These are phyloP conservation scores for Sylvia atricapilla DNA, from an alignment of 2,113 vertebrate genomes.

Conservation along the genomic window DNA sequence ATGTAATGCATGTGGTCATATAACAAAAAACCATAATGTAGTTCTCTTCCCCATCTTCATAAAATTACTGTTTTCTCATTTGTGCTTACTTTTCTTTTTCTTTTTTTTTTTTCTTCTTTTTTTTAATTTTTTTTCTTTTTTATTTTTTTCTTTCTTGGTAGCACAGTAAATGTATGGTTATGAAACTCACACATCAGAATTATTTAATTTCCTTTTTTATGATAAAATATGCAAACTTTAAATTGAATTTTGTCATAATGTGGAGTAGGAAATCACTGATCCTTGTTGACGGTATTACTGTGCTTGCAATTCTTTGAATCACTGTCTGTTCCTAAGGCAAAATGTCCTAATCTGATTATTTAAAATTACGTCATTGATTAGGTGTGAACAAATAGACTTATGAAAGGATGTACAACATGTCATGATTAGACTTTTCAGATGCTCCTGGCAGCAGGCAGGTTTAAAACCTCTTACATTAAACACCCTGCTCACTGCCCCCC, in stretches of 20 bases:
- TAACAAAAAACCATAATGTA: not conserved
- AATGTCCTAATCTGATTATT: not conserved
- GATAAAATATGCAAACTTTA: not conserved
- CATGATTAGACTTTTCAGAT: not conserved
- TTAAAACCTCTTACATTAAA: not conserved
- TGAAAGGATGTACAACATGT: not conserved
- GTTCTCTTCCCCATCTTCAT: not conserved
- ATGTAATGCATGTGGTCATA: not conserved
- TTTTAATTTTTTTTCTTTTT: not conserved
- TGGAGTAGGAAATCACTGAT: not conserved
- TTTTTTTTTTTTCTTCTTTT: not conserved
- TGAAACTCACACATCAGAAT: not conserved
- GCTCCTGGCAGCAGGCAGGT: not conserved
- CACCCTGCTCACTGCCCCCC: accelerated
- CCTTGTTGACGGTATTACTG: not conserved
- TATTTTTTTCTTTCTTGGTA: not conserved
- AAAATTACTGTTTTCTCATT: not conserved
- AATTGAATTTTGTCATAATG: not conserved
- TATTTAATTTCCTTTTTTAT: not conserved
- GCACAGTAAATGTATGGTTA: not conserved
- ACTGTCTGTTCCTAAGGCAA: not conserved
- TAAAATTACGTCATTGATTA: slow-evolving; percentile 1
- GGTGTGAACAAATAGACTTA: not conserved
- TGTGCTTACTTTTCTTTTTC: not conserved
- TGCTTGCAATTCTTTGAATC: not conserved